These are phyloP conservation scores for Acinonyx jubatus DNA, from an alignment of 2,113 vertebrate species.

Conservation along the genomic window DNA sequence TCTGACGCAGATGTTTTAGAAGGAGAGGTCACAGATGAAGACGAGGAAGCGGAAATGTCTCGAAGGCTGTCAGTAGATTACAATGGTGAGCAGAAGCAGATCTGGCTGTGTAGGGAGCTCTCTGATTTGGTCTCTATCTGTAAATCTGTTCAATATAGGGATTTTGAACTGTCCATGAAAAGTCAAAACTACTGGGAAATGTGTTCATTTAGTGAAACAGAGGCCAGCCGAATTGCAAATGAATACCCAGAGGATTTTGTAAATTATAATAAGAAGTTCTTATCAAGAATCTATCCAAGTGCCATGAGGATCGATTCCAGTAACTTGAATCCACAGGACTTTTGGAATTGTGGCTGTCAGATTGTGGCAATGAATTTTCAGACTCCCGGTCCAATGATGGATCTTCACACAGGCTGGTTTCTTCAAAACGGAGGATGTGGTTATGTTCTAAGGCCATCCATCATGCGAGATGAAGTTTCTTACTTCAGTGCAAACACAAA, in stretches of 20 bases:
- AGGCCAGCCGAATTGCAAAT: constrained; percentile 93
- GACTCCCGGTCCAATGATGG: constrained; percentile 97
- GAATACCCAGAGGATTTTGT: constrained; percentile 97
- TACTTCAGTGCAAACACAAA: constrained; percentile 98
- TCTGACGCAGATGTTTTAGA: constrained; percentile 88
- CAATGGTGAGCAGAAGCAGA: constrained; percentile 87
- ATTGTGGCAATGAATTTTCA: constrained; percentile 98
- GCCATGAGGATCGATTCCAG: constrained; percentile 97
- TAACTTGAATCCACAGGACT: constrained; percentile 97
- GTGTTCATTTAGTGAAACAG: constrained; percentile 95
- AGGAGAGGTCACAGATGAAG: constrained; percentile 96
- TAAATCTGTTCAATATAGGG: constrained; percentile 90
- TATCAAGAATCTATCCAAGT: constrained; percentile 95
- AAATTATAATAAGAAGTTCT: constrained; percentile 95
- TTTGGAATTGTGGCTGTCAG: constrained; percentile 98
- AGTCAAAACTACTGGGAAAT: constrained; percentile 94
- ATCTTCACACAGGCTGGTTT: constrained; percentile 96
- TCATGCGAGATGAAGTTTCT: constrained; percentile 97
- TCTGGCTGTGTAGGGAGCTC: constrained; percentile 92
- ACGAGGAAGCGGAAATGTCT: constrained; percentile 94
- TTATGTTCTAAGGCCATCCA: constrained; percentile 94
- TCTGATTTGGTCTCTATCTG: constrained; percentile 94
- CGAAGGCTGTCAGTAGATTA: constrained; percentile 85
- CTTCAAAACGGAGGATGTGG: constrained; percentile 95
- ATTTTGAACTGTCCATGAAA: constrained; percentile 91